Conservation (phyloP, 2,888 invertebrate genomes). For the Trichopoda pennipes region DNA sequence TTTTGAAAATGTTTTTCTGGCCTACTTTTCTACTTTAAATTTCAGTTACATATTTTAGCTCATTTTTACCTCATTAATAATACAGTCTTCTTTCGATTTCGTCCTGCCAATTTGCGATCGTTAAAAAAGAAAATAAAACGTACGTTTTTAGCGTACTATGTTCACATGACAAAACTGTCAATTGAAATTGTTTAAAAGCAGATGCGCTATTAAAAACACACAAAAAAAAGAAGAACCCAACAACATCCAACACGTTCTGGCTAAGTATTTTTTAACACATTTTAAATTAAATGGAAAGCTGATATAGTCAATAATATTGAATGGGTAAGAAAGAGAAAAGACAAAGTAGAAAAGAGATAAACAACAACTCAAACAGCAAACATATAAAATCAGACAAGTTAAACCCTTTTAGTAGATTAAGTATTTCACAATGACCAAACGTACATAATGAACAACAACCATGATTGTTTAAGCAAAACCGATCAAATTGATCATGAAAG, state of each 20-base stretch:
- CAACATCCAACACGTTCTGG: constrained; percentile 42
- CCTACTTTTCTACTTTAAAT: too few species aligned
- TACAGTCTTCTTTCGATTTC: background rate
- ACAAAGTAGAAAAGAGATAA: constrained; percentile 17
- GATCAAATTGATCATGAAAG: constrained; percentile 64
- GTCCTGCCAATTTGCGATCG: constrained; percentile 27
- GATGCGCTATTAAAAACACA: constrained; percentile 35
- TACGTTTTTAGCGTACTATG: constrained; percentile 46
- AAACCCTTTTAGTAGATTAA: constrained; percentile 63
- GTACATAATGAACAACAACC: constrained; percentile 62
- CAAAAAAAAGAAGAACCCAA: constrained; percentile 9
- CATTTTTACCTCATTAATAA: background rate
- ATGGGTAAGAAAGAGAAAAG: constrained; percentile 3
- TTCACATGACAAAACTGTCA: constrained; percentile 66
- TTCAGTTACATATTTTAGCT: too few species aligned
- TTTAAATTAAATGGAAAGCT: constrained; percentile 59
- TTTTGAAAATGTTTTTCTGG: too few species aligned
- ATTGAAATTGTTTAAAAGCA: constrained; percentile 61
- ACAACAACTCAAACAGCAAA: constrained; percentile 8
- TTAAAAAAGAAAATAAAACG: constrained; percentile 13
- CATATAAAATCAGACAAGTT: constrained; percentile 47
- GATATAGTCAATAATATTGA: background rate
- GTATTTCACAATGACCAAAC: constrained; percentile 62
- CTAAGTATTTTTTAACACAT: constrained; percentile 55
- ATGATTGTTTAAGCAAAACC: constrained; percentile 52